These are phyloP conservation scores for Rotaria sp. DNA, from an alignment of 2,888 invertebrate genomes.

Conservation along the genomic window DNA sequence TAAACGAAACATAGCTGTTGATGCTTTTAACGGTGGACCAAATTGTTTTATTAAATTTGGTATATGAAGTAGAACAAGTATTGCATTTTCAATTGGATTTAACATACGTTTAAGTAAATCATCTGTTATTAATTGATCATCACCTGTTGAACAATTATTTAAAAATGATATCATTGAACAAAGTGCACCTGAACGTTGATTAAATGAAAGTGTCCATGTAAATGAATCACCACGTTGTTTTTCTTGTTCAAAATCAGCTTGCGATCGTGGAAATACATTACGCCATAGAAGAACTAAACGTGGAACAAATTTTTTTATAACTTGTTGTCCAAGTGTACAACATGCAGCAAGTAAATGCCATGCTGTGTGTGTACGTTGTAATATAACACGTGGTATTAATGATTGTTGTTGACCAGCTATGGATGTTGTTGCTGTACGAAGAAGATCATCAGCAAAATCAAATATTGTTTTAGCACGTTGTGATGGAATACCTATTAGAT, in stretches of 20 bases:
- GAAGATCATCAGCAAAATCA: constrained; percentile 87
- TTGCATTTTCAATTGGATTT: constrained; percentile 84
- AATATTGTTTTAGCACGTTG: constrained; percentile 58
- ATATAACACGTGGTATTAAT: constrained; percentile 44
- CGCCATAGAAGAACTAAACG: constrained; percentile 89
- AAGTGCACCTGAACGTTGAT: constrained; percentile 87
- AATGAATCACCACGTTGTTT: constrained; percentile 86
- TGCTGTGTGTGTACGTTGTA: constrained; percentile 89
- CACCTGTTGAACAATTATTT: constrained; percentile 67
- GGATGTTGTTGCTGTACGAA: constrained; percentile 91
- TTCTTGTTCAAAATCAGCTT: constrained; percentile 91
- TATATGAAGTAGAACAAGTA: constrained; percentile 85
- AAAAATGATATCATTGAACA: constrained; percentile 83
- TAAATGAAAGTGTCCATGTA: constrained; percentile 89
- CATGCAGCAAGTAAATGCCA: constrained; percentile 94
- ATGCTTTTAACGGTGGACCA: constrained; percentile 71
- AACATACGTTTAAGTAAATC: constrained; percentile 80
- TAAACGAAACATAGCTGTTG: constrained; percentile 82
- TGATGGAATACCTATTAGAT: constrained; percentile 11
- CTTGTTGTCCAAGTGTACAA: constrained; percentile 84
- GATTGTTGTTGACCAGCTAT: constrained; percentile 63
- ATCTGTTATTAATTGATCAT: constrained; percentile 71
- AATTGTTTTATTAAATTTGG: constrained; percentile 53
- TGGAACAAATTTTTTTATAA: constrained; percentile 81
- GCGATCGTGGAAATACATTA: constrained; percentile 90